Percentiles rank a stretch among this genome's conserved stretches.
Evolutionary conservation across 2,113 vertebrate species (phyloP).

Genomic region (Eulemur macaco): DNA sequence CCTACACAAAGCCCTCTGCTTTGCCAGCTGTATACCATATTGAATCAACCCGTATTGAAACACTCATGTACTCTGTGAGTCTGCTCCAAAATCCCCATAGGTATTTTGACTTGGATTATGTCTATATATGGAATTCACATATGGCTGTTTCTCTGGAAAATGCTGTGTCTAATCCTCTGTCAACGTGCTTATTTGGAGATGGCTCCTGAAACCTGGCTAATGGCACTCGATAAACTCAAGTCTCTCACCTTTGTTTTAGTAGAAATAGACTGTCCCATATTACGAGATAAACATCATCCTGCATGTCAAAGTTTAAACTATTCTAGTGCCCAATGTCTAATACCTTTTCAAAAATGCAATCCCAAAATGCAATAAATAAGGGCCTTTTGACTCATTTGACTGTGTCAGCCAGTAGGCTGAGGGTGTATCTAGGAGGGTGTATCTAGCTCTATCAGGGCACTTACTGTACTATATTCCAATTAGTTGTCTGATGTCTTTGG

Average conservation of each 20-base stretch:
- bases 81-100: conserved; percentile 36
- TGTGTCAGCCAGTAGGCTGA: not conserved
- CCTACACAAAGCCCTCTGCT: not conserved
- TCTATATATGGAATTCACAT: conserved; percentile 21
- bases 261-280: not conserved
- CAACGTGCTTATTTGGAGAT: not conserved
- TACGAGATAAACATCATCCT: not conserved
- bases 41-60: conserved; percentile 66
- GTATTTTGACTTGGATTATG: conserved; percentile 43
- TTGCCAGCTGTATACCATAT: conserved; percentile 64
- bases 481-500: not conserved
- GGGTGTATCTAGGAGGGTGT: not conserved
- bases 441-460: not conserved
- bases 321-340: not conserved
- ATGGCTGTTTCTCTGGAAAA: not conserved
- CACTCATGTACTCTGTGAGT: not conserved
- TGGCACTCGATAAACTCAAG: not conserved
- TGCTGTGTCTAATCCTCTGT: not conserved
- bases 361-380: not conserved
- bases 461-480: not conserved
- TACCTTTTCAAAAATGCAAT: not conserved
- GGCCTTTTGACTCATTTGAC: not conserved
- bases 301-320: not conserved
- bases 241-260: not conserved
- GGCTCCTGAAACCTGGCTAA: not conserved